Conservation (phyloP, 1,140 invertebrate species). For the Leptonema lineaticorne region DNA sequence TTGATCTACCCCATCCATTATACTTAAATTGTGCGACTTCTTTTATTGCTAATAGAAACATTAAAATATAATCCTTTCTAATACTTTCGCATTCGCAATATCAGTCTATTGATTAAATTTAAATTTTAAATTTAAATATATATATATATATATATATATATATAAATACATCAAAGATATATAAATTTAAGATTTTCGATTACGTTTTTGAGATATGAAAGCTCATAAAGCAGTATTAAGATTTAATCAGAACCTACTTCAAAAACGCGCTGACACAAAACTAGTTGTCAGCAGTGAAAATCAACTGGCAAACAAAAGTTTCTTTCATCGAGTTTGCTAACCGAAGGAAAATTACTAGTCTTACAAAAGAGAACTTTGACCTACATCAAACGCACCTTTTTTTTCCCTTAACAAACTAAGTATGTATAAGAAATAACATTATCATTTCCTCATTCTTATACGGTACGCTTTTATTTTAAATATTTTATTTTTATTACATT, state of each 20-base stretch:
- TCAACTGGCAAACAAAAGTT: constrained; percentile 1
- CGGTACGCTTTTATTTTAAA: no score
- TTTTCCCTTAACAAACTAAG: no score
- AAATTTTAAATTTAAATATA: constrained; percentile 11
- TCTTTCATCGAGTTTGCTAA: background rate
- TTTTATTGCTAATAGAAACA: background rate
- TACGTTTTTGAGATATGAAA: no score
- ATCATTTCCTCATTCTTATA: no score
- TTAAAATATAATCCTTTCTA: constrained; percentile 10
- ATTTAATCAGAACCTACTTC: background rate
- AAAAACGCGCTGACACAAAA: background rate
- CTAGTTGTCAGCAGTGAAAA: background rate
- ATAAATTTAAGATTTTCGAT: no score
- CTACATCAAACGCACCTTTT: background rate
- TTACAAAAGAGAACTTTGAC: background rate
- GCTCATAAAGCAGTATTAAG: background rate
- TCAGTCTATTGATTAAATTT: constrained; percentile 6
- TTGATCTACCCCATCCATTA: background rate
- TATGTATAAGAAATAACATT: no score
- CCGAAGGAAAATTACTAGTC: background rate
- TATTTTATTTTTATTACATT: no score
- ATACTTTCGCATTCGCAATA: background rate
- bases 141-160: no score
- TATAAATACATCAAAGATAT: no score
- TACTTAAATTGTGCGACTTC: background rate